These are phyloP conservation scores for Cerceris ruficornis DNA, from an alignment of 2,888 invertebrate genomes.

Conservation along the genomic window DNA sequence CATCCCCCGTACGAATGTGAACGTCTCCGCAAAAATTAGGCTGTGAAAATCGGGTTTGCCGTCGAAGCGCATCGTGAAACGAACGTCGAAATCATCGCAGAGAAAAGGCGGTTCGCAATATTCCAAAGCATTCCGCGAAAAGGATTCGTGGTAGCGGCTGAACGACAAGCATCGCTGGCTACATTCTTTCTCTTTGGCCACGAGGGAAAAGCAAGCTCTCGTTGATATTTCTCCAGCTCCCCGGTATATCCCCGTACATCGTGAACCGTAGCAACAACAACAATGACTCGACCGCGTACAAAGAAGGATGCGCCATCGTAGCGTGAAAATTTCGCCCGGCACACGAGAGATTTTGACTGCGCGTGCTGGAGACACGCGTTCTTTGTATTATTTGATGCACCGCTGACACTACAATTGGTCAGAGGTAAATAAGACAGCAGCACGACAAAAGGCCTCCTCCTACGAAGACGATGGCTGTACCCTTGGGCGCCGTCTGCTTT, in stretches of 20 bases:
- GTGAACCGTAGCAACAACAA: slow-evolving; percentile 13
- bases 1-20: too few relatives aligned
- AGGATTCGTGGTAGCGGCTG: background rate
- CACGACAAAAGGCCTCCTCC: slow-evolving; percentile 68
- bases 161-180: slow-evolving; percentile 29
- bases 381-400: slow-evolving; percentile 57
- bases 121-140: background rate
- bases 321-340: slow-evolving; percentile 50
- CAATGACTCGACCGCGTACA: slow-evolving; percentile 24
- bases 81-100: background rate
- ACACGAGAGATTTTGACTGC: slow-evolving; percentile 39
- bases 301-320: slow-evolving; percentile 41
- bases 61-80: background rate
- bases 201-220: slow-evolving; percentile 36
- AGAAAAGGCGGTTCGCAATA: background rate
- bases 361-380: slow-evolving; percentile 29
- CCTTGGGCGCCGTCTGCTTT: slow-evolving; percentile 69
- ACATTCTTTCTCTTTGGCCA: slow-evolving; percentile 31
- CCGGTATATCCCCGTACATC: slow-evolving; percentile 9
- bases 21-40: background rate
- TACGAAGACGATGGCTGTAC: slow-evolving; percentile 55
- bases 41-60: background rate
- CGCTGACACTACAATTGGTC: slow-evolving; percentile 68
- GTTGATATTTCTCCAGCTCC: slow-evolving; percentile 22
- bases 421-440: slow-evolving; percentile 74